These are phyloP conservation scores for Phrynocephalus versicolor DNA, from an alignment of 2,113 vertebrate genomes.

Conservation along the genomic window DNA sequence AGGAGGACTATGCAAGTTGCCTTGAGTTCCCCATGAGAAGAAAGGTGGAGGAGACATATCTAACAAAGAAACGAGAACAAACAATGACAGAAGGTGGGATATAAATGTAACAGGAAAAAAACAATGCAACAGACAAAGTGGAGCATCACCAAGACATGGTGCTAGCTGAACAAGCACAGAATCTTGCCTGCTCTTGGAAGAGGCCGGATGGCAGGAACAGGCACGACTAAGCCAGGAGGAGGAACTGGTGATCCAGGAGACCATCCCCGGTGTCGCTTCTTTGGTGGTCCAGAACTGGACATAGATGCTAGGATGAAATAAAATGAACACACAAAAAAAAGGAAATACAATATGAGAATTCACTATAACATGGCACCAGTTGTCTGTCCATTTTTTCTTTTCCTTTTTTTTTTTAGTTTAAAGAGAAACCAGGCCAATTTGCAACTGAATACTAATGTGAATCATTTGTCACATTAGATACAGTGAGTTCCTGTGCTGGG, in stretches of 20 bases:
- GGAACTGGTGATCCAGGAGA: constrained; percentile 84
- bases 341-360: background rate
- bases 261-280: constrained; percentile 97
- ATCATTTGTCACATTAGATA: background rate
- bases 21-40: background rate
- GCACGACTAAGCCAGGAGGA: constrained; percentile 78
- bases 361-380: background rate
- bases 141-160: background rate
- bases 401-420: background rate
- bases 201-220: constrained; percentile 86
- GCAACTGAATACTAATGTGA: background rate
- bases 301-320: constrained; percentile 76
- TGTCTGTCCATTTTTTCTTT: background rate
- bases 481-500: too few relatives aligned
- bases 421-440: background rate
- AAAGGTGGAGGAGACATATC: too few relatives aligned
- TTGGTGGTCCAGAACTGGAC: constrained; percentile 90
- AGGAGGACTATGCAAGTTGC: background rate
- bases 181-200: constrained; percentile 79
- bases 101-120: background rate
- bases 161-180: background rate
- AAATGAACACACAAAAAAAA: background rate
- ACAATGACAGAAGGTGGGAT: background rate
- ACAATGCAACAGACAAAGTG: background rate
- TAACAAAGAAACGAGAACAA: too few relatives aligned